Evolutionary conservation across 1,140 invertebrate species (phyloP).

Genomic region (Drosophila oshimai): DNA sequence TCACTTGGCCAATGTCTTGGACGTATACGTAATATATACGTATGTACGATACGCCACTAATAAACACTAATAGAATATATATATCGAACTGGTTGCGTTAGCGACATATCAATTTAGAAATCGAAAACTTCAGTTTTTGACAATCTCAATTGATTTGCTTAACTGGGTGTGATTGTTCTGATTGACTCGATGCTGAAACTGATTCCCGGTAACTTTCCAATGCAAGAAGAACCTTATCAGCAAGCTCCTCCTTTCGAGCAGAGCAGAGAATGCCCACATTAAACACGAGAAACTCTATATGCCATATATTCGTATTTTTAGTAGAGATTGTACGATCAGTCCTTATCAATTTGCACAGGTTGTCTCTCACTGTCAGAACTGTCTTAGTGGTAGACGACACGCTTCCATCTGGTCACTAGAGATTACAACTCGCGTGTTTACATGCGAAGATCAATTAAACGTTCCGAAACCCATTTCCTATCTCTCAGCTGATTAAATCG

Average conservation of each 20-base stretch:
- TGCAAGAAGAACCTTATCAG: constrained; percentile 56
- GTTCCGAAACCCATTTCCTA: constrained; percentile 1
- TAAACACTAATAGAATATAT: constrained; percentile 26
- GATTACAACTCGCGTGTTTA: constrained; percentile 64
- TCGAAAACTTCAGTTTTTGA: constrained; percentile 34
- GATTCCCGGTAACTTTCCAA: constrained; percentile 63
- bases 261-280: constrained; percentile 39
- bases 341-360: constrained; percentile 52
- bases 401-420: constrained; percentile 24
- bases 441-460: constrained; percentile 56
- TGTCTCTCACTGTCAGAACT: constrained; percentile 36
- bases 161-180: constrained; percentile 68
- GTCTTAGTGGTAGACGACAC: constrained; percentile 31
- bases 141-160: constrained; percentile 73
- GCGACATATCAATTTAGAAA: constrained; percentile 32
- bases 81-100: not conserved
- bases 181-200: constrained; percentile 57
- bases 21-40: constrained; percentile 38
- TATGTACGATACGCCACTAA: constrained; percentile 5
- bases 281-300: constrained; percentile 32
- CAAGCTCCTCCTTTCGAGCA: constrained; percentile 7
- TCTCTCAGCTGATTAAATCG: constrained; percentile 15
- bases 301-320: constrained; percentile 8
- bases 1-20: constrained; percentile 29
- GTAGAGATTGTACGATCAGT: constrained; percentile 49